Percentiles rank a stretch among this genome's conserved stretches.
Evolutionary conservation across 23 tunicate genomes (phyloP).

Genomic region (Ascidia mentula): DNA sequence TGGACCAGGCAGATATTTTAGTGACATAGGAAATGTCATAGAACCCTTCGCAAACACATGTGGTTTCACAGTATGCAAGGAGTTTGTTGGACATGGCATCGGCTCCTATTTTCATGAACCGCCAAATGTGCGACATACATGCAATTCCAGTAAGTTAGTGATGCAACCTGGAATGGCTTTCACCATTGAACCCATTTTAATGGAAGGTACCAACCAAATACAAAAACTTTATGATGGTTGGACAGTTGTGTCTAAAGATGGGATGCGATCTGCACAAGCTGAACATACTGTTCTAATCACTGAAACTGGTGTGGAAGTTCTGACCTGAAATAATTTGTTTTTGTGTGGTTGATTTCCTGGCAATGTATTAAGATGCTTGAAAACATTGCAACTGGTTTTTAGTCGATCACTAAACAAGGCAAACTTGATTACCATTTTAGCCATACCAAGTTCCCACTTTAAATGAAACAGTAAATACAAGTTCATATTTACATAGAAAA

Average conservation of each 20-base stretch:
- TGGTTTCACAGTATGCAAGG: conserved; percentile 59
- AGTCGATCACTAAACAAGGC: too few relatives aligned
- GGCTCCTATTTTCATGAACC: conserved; percentile 73
- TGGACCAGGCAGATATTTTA: conserved; percentile 48
- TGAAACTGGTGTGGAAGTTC: conserved; percentile 37
- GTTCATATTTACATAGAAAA: too few relatives aligned
- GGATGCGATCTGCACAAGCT: conserved; percentile 65
- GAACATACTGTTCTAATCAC: conserved; percentile 89
- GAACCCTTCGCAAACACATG: conserved; percentile 25
- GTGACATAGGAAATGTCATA: conserved; percentile 37
- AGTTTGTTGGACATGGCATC: conserved; percentile 85
- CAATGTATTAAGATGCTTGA: not conserved
- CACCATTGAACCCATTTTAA: conserved; percentile 87
- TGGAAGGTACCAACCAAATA: conserved; percentile 52
- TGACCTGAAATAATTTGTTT: conserved; percentile 22
- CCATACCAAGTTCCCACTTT: too few relatives aligned
- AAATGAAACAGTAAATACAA: too few relatives aligned
- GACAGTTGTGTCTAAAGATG: conserved; percentile 73
- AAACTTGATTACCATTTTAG: too few relatives aligned
- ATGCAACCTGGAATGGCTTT: conserved; percentile 82
- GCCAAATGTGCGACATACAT: conserved; percentile 61
- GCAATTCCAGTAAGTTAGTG: not conserved
- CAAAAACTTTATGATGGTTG: conserved; percentile 58
- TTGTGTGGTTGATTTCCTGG: not conserved
- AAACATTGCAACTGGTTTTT: not conserved